Evolutionary conservation across 2,888 invertebrate genomes (phyloP).

Genomic region (Choreutis nemorana): DNA sequence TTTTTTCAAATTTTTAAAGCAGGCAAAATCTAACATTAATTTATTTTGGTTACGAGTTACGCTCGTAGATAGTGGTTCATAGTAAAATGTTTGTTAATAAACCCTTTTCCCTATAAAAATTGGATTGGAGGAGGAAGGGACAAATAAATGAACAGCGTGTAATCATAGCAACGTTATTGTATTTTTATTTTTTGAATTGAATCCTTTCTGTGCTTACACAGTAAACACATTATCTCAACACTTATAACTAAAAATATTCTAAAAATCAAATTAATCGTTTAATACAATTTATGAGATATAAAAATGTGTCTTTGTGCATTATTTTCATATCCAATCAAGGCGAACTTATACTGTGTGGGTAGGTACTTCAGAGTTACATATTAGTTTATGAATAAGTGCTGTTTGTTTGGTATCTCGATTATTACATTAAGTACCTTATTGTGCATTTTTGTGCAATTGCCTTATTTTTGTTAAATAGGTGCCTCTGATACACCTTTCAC

Average conservation of each 20-base stretch:
- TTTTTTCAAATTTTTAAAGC: too few species aligned
- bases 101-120: too few species aligned
- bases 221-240: slow-evolving; percentile 75
- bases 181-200: slow-evolving; percentile 70
- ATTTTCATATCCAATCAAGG: slow-evolving; percentile 46
- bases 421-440: slow-evolving; percentile 29
- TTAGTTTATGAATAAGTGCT: slow-evolving; percentile 9
- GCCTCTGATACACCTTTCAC: slow-evolving; percentile 44
- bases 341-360: slow-evolving; percentile 40
- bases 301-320: slow-evolving; percentile 58
- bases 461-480: slow-evolving; percentile 43
- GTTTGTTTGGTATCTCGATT: slow-evolving; percentile 32
- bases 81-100: too few species aligned
- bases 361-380: too few species aligned
- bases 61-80: too few species aligned
- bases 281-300: slow-evolving; percentile 47
- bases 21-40: too few species aligned
- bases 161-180: slow-evolving; percentile 77
- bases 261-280: slow-evolving; percentile 60
- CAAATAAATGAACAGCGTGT: slow-evolving; percentile 36
- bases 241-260: slow-evolving; percentile 74
- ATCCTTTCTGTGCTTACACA: slow-evolving; percentile 75
- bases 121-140: slow-evolving; percentile 7
- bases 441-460: slow-evolving; percentile 60
- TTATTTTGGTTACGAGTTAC: too few species aligned